Base-by-base conservation (phyloP, 2,113 vertebrate genomes). In the Microcebus griseorufus region DNA sequence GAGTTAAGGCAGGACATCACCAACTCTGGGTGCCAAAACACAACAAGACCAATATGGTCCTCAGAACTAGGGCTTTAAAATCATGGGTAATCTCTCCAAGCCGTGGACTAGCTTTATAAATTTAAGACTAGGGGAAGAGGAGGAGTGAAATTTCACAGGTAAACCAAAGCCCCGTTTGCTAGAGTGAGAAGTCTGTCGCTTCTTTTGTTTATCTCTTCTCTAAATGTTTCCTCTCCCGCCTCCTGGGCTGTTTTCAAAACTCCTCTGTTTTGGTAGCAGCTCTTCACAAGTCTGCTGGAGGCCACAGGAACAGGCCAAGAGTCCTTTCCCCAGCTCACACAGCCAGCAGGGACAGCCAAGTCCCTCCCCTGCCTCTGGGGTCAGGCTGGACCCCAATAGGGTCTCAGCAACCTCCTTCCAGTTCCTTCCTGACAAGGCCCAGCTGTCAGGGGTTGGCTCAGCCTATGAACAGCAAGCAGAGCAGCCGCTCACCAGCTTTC, bases 111-210 rank as follows among this genome's bases (percentile, higher is more conserved):
- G 92, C 82, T 94, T 96, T 84, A 80, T 86, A 93, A 80, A 81
- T 84, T 64, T 58, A n/a, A 92, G 76, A 42, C 58, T 34, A 96
- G 55, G 67, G 97, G 95, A 97, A 97, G 96, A 96, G n/a, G 7
- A 98, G 92, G 97, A 87, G 97, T 72, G 90, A 96, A 96, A 88
- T 97, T 97, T 98, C 97, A 83, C 97, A 83, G 88, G 81, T 81
- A 92, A 94, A 92, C 76, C 95, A 93, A 97, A 95, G 90, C 76
- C 51, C 90, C 94, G 95, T 98, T 96, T 97, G 96, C 94, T 81
- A 11, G 67, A 84, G 94, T 97, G 97, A 97, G 92, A 97, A 97
- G 97, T 97, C 97, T 95, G 84, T 94, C 90, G 0, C 97, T 86
- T 91, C 78, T 94, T 95, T 65, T 95, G 89, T 98, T 97, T 90